Base-by-base conservation (phyloP, 37 sponge, comb jelly and placozoan species). In the Aphrocallistes beatrix region DNA sequence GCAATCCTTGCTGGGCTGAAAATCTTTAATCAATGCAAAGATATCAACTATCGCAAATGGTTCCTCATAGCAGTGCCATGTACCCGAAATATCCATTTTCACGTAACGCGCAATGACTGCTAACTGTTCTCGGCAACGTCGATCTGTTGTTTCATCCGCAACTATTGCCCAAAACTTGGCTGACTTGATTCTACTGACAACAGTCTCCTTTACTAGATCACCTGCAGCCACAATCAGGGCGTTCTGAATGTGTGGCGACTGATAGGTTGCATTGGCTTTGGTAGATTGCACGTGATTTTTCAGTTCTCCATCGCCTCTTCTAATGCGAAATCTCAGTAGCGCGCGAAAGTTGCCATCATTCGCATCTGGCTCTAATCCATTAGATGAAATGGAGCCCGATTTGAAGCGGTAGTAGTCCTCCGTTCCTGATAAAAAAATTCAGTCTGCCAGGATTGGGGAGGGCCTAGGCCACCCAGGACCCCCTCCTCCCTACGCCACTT, bases 271-370 rank as follows among this genome's bases (percentile, higher is more conserved):
- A 84, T 38, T 84, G 30, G 6, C 45, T 34, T 23, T 23, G 23
- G 48, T 32, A 39, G 84, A 32, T 38, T 39, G 23, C 6, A 40
- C 39, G 36, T 84, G 84, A 25, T 39, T 84, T 47, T 39, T 38
- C 23, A 84, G 84, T 25, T 40, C 48, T 39, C 34, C 48, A 39
- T 84, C 84, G 39, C 84, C 84, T 39, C 48, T 10, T 39, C 84
- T 84, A n/a, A 84, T 84, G 30, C 84, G 39, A n/a, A 84, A 23
- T 39, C 84, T 38, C 42, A 84, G 48, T 21, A 32, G 30, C 25
- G 84, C 84, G 17, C 84, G 42, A 32, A 84, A 84, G 36, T 84
- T 84, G 16, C 84, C 84, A 84, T 84, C 84, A 84, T 84, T 84
- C 28, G 1, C 36, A 38, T 23, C 42, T 17, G 84, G 84, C 0